A percentile compares a stretch with the other conserved stretches of the same genome.
These are phyloP conservation scores for Myotis findleyi DNA, from an alignment of 2,797 vertebrate species.

Conservation along the genomic window DNA sequence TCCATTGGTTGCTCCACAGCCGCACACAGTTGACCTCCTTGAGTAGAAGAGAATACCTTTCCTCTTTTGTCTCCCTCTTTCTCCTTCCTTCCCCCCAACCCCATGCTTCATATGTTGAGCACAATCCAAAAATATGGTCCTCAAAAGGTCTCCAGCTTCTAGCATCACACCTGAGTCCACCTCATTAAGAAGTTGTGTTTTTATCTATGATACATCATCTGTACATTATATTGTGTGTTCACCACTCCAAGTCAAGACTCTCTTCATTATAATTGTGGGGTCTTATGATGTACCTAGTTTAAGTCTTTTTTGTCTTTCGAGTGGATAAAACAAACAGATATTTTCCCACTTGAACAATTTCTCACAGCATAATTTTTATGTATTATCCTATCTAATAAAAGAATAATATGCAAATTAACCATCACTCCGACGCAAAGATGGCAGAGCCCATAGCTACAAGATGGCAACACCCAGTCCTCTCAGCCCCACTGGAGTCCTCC, in stretches of 20 bases:
- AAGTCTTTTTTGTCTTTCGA: not conserved
- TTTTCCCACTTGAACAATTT: not conserved
- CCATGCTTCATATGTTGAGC: fast-evolving
- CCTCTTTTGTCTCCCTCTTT: not conserved
- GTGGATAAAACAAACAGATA: not conserved
- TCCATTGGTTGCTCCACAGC: not conserved
- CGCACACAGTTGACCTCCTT: not conserved
- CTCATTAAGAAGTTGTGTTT: not conserved
- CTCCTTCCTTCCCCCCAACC: not conserved
- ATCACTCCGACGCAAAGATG: too few species aligned
- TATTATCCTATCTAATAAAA: not conserved
- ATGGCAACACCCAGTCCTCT: too few species aligned
- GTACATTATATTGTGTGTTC: not conserved
- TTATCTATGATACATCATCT: not conserved
- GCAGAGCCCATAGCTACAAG: too few species aligned
- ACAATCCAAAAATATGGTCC: not conserved
- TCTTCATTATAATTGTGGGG: not conserved
- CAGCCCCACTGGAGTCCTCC: too few species aligned
- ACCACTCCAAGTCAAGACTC: too few species aligned
- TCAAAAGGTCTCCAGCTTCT: not conserved
- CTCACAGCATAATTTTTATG: not conserved
- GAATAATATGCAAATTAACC: too few species aligned
- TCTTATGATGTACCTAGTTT: not conserved
- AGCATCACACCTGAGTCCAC: not conserved
- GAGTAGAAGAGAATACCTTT: not conserved